A percentile compares a stretch with the other conserved stretches of the same genome.
Conservation (phyloP, 2,888 invertebrate species). For the Macrosoma leucophasiata region DNA sequence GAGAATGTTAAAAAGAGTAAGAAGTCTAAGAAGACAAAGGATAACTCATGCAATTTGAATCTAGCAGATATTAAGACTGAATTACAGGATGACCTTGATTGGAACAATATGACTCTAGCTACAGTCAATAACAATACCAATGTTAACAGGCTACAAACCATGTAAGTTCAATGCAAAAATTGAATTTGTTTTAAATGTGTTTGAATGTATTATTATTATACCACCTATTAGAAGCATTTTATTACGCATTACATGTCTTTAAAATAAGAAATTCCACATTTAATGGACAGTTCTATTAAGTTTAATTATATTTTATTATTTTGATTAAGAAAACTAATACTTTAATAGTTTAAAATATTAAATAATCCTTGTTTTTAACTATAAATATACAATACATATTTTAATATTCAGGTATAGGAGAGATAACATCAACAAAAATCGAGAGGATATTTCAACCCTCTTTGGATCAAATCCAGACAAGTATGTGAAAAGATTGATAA, state of each 20-base stretch:
- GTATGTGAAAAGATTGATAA: conserved; percentile 53
- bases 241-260: no score
- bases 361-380: no score
- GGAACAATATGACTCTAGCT: conserved; percentile 67
- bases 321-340: no score
- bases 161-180: no score
- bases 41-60: conserved; percentile 35
- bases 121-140: conserved; percentile 60
- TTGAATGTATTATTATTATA: no score
- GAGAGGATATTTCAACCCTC: conserved; percentile 58
- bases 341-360: no score
- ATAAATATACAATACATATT: no score
- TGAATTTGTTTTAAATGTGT: no score
- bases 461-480: conserved; percentile 65
- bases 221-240: no score
- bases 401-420: conserved; percentile 65
- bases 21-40: conserved; percentile 47
- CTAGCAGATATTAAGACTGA: conserved; percentile 67
- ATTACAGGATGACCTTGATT: conserved; percentile 65
- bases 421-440: conserved; percentile 63
- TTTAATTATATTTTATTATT: no score
- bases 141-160: conserved; percentile 54
- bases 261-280: no score
- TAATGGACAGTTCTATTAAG: no score
- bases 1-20: conserved; percentile 34